phyloP scores from a whole-genome alignment of 2,797 vertebrate genomes.

The Xiphophorus birchmanni region DNA sequence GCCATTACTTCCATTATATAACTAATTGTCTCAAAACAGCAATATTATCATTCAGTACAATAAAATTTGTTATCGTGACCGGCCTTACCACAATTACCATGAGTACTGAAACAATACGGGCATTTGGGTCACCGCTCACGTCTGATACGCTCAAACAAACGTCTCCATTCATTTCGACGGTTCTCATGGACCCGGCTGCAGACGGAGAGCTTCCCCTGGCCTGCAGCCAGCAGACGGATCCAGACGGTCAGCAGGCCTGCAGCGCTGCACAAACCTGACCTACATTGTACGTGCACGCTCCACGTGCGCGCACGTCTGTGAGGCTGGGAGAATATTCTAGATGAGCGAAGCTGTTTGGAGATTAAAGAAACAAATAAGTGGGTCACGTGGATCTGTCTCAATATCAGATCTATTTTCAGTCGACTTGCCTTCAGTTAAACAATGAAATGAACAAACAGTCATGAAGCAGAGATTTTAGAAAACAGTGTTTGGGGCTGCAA shows the following conservation, averaged over 20 bases:
- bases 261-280: constrained; percentile 57
- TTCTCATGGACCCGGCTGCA: neutral
- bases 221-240: constrained; percentile 26
- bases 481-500: neutral
- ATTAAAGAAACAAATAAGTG: constrained; percentile 13
- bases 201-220: constrained; percentile 23
- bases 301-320: constrained; percentile 24
- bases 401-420: neutral
- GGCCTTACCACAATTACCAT: neutral
- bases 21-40: too few species aligned
- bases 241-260: constrained; percentile 28
- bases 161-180: too few species aligned
- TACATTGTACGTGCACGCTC: constrained; percentile 48
- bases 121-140: neutral
- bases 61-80: too few species aligned
- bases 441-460: too few species aligned
- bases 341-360: neutral
- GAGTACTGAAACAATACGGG: neutral
- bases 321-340: constrained; percentile 41
- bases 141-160: neutral
- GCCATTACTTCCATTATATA: too few species aligned
- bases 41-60: too few species aligned
- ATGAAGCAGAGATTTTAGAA: too few species aligned
- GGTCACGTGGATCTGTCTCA: neutral
- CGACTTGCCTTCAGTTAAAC: neutral